These are phyloP conservation scores for Ophion obscuratus DNA, from an alignment of 2,888 invertebrate species.

Conservation along the genomic window DNA sequence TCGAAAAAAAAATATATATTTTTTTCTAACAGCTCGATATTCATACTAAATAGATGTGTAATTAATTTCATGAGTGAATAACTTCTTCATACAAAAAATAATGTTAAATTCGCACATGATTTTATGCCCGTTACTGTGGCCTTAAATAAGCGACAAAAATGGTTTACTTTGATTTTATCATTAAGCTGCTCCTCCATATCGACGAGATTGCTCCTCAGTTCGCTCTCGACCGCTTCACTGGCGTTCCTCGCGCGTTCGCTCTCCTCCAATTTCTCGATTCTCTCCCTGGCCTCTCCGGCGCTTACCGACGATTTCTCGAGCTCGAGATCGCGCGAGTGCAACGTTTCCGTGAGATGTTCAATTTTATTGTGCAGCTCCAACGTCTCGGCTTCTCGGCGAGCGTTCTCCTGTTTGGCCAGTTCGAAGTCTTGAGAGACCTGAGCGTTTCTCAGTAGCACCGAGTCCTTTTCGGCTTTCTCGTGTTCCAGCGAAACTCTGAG, in stretches of 20 bases:
- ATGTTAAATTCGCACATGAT: no score
- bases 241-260: slow-evolving; percentile 82
- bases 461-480: slow-evolving; percentile 91
- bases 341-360: slow-evolving; percentile 85
- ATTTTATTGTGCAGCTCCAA: slow-evolving; percentile 87
- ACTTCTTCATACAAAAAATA: no score
- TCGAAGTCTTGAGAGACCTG: slow-evolving; percentile 93
- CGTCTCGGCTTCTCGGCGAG: slow-evolving; percentile 88
- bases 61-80: no score
- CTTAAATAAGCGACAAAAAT: slow-evolving; percentile 6
- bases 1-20: no score
- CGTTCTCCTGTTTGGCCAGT: slow-evolving; percentile 89
- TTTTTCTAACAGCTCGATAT: no score
- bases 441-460: slow-evolving; percentile 90
- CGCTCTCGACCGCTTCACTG: slow-evolving; percentile 84
- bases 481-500: slow-evolving; percentile 78
- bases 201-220: slow-evolving; percentile 84
- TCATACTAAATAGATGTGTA: no score
- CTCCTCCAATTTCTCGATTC: slow-evolving; percentile 85
- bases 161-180: slow-evolving; percentile 87
- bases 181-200: slow-evolving; percentile 87
- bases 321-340: slow-evolving; percentile 85
- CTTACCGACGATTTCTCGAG: slow-evolving; percentile 75
- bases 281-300: slow-evolving; percentile 81
- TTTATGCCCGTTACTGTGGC: no score